These are phyloP conservation scores for Acanthosepion pharaonis DNA, from an alignment of 2,888 invertebrate species.

Conservation along the genomic window DNA sequence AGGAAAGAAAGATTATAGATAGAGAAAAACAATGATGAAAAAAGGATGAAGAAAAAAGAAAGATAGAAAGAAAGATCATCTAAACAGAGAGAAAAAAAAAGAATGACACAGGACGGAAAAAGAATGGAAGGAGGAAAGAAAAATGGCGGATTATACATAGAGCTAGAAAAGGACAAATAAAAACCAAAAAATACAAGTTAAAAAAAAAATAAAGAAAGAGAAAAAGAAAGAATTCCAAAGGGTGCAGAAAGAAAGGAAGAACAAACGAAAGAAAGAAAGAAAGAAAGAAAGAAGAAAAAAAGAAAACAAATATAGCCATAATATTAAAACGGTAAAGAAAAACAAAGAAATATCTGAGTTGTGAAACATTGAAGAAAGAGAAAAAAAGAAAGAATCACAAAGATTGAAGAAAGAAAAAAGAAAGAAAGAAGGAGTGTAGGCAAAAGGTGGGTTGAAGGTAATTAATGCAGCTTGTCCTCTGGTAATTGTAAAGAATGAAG, in stretches of 20 bases:
- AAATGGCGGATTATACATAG: no score
- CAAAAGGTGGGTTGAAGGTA: not conserved
- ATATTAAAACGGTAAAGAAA: no score
- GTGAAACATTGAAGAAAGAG: not conserved
- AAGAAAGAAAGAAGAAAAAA: not conserved
- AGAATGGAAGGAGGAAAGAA: not conserved
- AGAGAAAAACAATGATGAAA: not conserved
- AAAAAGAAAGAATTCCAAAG: no score
- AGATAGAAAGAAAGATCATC: not conserved
- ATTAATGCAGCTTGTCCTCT: not conserved
- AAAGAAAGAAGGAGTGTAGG: not conserved
- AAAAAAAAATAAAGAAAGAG: no score
- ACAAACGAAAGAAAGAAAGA: not conserved
- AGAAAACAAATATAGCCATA: not conserved
- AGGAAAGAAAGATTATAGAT: not conserved
- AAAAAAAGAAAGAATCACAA: not conserved
- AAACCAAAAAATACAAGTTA: no score
- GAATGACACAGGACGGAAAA: not conserved
- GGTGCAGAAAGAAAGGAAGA: not conserved
- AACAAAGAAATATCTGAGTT: no score
- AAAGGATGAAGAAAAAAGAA: not conserved
- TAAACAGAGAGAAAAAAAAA: not conserved
- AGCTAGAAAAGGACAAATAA: no score
- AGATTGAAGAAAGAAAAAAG: not conserved
- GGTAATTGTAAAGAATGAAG: conserved; percentile 2